Evolutionary conservation across 2,113 vertebrate species (phyloP).

Genomic region (Daphoenositta chrysoptera): DNA sequence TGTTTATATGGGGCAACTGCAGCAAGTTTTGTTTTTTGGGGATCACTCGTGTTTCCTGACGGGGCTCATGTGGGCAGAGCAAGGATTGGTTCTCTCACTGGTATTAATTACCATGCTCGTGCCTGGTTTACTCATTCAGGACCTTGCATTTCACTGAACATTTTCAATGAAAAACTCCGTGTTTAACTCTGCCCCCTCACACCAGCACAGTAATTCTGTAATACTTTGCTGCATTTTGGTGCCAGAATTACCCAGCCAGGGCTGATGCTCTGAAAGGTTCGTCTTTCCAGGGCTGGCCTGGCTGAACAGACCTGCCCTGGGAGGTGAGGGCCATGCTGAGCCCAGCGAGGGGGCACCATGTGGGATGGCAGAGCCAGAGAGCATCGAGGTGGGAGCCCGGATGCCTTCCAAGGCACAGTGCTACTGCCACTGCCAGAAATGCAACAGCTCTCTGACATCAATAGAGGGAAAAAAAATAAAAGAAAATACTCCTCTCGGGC

Average conservation of each 20-base stretch:
- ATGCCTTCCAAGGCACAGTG: neutral
- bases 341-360: fast-evolving
- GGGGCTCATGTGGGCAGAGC: neutral
- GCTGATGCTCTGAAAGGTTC: neutral
- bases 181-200: neutral
- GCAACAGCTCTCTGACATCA: neutral
- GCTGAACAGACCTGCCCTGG: neutral
- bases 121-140: neutral
- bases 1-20: fast-evolving
- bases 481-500: neutral
- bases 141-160: neutral
- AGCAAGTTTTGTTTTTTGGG: neutral
- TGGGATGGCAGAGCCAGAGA: neutral
- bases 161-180: neutral
- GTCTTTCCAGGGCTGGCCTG: neutral
- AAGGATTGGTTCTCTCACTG: neutral
- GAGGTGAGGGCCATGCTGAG: neutral
- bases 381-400: neutral
- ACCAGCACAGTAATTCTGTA: neutral
- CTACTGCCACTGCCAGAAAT: neutral
- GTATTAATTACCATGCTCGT: fast-evolving
- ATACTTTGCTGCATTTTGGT: neutral
- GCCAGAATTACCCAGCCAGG: neutral
- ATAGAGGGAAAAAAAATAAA: neutral
- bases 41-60: fast-evolving